Percentiles rank a stretch among this genome's conserved stretches.
These are phyloP conservation scores for Aquatica leii DNA, from an alignment of 2,888 invertebrate genomes.

Conservation along the genomic window DNA sequence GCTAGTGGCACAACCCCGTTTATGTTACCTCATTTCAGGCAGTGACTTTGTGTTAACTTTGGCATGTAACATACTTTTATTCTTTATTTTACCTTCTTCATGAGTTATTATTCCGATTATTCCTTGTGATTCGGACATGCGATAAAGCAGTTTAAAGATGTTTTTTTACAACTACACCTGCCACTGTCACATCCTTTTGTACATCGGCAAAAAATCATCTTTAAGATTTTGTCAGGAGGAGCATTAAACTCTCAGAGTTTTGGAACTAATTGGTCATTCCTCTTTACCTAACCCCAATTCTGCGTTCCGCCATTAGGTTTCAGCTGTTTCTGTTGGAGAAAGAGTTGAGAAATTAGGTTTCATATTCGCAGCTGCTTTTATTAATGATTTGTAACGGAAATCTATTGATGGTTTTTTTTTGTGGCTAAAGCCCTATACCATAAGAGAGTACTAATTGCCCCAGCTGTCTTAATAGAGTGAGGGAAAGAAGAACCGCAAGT, in stretches of 20 bases:
- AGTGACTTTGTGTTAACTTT: too few species aligned
- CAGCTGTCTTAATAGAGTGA: background rate
- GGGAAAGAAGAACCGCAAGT: background rate
- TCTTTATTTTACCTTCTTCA: too few species aligned
- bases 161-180: background rate
- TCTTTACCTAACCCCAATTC: background rate
- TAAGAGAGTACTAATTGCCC: background rate
- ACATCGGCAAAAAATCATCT: slow-evolving; percentile 3
- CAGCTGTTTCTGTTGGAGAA: background rate
- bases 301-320: background rate
- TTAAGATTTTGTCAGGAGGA: background rate
- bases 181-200: background rate
- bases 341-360: slow-evolving; percentile 5
- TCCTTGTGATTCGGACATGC: background rate
- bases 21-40: too few species aligned
- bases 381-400: too few species aligned
- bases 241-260: background rate
- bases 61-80: too few species aligned
- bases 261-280: background rate
- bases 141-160: background rate
- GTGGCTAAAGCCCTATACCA: too few species aligned
- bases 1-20: too few species aligned
- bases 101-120: too few species aligned
- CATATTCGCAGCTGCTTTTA: too few species aligned
- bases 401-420: too few species aligned